Conservation (phyloP, 2,888 invertebrate species). For the Spodoptera picta region DNA sequence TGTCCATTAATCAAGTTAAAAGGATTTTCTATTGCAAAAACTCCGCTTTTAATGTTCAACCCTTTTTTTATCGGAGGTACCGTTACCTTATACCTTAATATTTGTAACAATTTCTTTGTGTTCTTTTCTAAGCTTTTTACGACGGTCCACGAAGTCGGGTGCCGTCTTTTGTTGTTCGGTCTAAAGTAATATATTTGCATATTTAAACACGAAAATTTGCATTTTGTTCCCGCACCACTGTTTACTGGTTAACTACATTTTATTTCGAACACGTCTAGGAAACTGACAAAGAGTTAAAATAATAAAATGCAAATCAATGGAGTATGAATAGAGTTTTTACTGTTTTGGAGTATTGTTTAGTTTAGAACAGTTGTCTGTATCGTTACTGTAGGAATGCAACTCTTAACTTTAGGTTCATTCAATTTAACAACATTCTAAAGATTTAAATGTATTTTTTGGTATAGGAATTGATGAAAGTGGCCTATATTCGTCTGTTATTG, state of each 20-base stretch:
- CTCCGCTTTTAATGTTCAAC: slow-evolving; percentile 72
- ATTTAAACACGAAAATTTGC: slow-evolving; percentile 79
- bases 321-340: slow-evolving; percentile 62
- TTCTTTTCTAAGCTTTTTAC: slow-evolving; percentile 81
- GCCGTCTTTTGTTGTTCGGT: slow-evolving; percentile 70
- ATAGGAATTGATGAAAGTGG: too few relatives aligned
- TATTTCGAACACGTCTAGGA: slow-evolving; percentile 65
- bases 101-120: slow-evolving; percentile 80
- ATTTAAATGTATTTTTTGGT: too few relatives aligned
- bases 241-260: slow-evolving; percentile 72
- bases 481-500: too few relatives aligned
- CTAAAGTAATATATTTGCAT: slow-evolving; percentile 82
- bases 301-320: slow-evolving; percentile 80
- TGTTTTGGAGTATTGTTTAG: slow-evolving; percentile 51
- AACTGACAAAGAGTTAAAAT: slow-evolving; percentile 73
- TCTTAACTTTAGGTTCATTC: not conserved
- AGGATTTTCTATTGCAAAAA: slow-evolving; percentile 79
- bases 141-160: slow-evolving; percentile 69
- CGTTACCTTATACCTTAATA: slow-evolving; percentile 77
- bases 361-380: slow-evolving; percentile 27
- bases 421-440: not conserved
- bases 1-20: slow-evolving; percentile 85
- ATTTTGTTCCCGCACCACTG: slow-evolving; percentile 72
- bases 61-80: slow-evolving; percentile 79
- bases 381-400: slow-evolving; percentile 19